Evolutionary conservation across 2,888 invertebrate genomes (phyloP).

Genomic region (Drosophila paracracens): DNA sequence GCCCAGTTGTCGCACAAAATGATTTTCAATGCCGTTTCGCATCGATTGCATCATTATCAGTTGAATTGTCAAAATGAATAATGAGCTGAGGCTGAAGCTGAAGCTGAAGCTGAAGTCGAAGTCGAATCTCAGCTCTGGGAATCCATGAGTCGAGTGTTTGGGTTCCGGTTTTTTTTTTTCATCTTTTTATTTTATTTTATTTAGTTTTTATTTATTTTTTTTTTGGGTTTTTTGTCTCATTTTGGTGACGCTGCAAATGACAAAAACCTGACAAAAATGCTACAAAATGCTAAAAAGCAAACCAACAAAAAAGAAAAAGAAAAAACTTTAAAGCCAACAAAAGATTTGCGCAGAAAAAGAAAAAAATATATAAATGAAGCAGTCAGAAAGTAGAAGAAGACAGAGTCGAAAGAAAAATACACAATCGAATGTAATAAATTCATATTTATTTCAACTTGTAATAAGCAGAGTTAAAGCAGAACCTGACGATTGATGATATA

Average conservation of each 20-base stretch:
- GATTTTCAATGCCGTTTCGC: conserved; percentile 76
- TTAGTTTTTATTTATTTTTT: conserved; percentile 6
- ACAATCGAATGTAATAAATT: conserved; percentile 52
- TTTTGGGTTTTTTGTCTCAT: conserved; percentile 30
- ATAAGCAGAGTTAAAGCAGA: conserved; percentile 42
- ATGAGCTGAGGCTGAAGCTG: conserved; percentile 63
- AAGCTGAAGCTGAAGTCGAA: neutral
- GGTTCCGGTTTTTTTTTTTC: conserved; percentile 50
- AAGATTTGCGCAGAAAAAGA: conserved; percentile 34
- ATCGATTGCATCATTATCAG: conserved; percentile 85
- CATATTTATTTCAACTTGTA: conserved; percentile 28
- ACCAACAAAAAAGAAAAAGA: conserved; percentile 6
- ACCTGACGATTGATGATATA: conserved; percentile 38
- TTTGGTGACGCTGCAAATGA: conserved; percentile 71
- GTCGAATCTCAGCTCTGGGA: conserved; percentile 17
- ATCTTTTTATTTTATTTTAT: conserved; percentile 11
- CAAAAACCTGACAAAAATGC: conserved; percentile 70
- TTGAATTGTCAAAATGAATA: conserved; percentile 85
- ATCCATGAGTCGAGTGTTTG: conserved; percentile 48
- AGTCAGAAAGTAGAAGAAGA: conserved; percentile 14
- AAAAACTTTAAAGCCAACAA: conserved; percentile 48
- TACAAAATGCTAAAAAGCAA: conserved; percentile 56
- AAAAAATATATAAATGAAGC: conserved; percentile 12
- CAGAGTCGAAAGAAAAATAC: conserved; percentile 20
- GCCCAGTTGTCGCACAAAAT: conserved; percentile 60